These are phyloP conservation scores for Theropithecus gelada DNA, from an alignment of 2,113 vertebrate genomes.

Conservation along the genomic window DNA sequence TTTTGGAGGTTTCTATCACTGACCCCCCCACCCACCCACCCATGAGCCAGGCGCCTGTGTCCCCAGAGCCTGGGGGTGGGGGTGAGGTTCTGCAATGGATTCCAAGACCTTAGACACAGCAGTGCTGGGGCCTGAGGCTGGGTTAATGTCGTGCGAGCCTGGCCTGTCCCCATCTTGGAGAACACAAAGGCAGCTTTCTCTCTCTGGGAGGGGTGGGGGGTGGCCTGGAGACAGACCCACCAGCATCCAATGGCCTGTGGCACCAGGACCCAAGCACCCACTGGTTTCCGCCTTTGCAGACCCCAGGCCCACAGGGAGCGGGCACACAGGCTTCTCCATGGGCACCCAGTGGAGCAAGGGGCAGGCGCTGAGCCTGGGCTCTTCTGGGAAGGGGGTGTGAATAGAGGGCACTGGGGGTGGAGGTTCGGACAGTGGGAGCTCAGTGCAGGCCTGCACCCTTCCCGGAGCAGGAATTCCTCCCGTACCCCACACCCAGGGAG, in stretches of 20 bases:
- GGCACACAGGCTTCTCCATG: not conserved
- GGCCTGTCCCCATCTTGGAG: conserved; percentile 72
- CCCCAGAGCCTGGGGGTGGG: not conserved
- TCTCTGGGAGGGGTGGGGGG: conserved; percentile 39
- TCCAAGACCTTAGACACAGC: conserved; percentile 55
- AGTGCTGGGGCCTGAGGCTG: conserved; percentile 60
- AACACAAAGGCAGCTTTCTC: conserved; percentile 81
- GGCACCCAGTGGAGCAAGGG: not conserved
- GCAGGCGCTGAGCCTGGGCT: not conserved
- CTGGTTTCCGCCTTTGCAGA: not conserved
- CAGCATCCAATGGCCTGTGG: conserved; percentile 56
- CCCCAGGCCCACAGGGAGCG: not conserved
- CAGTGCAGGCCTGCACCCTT: not conserved
- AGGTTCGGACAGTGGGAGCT: not conserved
- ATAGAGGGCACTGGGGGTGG: not conserved
- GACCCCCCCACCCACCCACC: not conserved
- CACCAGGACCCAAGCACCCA: conserved; percentile 53
- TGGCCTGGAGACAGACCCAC: conserved; percentile 35
- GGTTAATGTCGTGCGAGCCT: conserved; percentile 77
- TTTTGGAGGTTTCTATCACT: not conserved
- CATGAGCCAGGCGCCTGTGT: not conserved
- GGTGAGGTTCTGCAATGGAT: conserved; percentile 53
- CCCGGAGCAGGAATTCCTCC: conserved; percentile 9
- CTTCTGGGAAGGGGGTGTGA: not conserved
- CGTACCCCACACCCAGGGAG: conserved; percentile 23